Base-by-base conservation (phyloP, 2,888 invertebrate genomes). In the Allacma fusca region DNA sequence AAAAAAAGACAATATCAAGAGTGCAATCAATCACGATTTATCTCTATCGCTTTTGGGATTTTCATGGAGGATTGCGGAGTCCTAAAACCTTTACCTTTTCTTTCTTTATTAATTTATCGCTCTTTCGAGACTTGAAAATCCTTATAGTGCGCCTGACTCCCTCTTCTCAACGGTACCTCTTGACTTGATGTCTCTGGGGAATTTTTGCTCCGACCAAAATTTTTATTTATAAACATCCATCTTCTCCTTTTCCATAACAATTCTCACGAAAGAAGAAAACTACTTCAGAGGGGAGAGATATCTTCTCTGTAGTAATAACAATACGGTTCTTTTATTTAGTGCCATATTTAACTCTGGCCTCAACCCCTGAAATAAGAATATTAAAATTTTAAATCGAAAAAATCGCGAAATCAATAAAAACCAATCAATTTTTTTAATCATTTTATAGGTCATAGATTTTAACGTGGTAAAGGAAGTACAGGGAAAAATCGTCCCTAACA, bases 61-160 rank as follows among this genome's bases (percentile, higher is more conserved):
- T 81, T 81, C 78, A 79, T 79, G 70, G 78, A 75, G 59, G 76
- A 81, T 72, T 77, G 71, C 64, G 62, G 72, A 77, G 74, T 80
- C 82, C 81, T 79, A 82, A 81, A 83, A 83, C 80, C 82, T 81
- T 79, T 76, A 79, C 75, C 75, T 80, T 82, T 77, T 76, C 80
- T 76, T 75, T 40, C 81, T 81, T 84, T 83, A 84, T 84, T 84
- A 84, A 84, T 84, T 84, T 84, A 84, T 84, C 81, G 83, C 82
- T 78, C 83, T 83, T 80, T 80, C 26, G 83, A 84, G 83, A 81
- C 77, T 75, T 75, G 73, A 64, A 23, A 44, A 43, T 76, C 68
- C 64, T 65, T 65, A 62, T 62, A 62, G 62, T 16, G 68, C 59
- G 68, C 74, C 72, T 70, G 43, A 26, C 62, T 72, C 76, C 64